These are phyloP conservation scores for Drosophila paracracens DNA, from an alignment of 2,888 invertebrate species.

Conservation along the genomic window DNA sequence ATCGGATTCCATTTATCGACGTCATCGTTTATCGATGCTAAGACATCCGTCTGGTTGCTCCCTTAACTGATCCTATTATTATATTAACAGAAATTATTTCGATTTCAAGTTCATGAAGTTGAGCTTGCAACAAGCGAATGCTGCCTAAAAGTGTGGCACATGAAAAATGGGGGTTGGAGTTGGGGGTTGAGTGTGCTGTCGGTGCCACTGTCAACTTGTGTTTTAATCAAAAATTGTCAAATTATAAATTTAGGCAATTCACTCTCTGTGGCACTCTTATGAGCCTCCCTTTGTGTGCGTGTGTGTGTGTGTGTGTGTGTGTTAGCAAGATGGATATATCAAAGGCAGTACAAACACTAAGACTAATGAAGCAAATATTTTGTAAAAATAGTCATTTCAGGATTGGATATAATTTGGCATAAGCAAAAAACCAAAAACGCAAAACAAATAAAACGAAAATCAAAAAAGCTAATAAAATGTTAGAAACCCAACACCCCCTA, in stretches of 20 bases:
- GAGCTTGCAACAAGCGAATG: constrained; percentile 20
- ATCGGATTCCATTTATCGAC: background rate
- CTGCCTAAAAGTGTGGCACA: constrained; percentile 36
- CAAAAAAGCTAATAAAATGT: background rate
- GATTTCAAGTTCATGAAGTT: constrained; percentile 41
- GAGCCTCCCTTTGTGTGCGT: constrained; percentile 1
- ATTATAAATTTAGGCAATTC: constrained; percentile 58
- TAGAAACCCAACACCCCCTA: background rate
- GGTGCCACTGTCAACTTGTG: constrained; percentile 37
- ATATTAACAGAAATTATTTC: background rate
- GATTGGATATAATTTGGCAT: constrained; percentile 13
- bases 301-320: constrained; percentile 6
- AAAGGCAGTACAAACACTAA: background rate
- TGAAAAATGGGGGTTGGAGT: constrained; percentile 5
- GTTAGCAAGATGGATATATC: constrained; percentile 3
- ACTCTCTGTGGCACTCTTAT: constrained; percentile 19
- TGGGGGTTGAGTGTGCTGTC: background rate
- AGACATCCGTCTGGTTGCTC: background rate
- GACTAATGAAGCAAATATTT: background rate
- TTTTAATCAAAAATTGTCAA: constrained; percentile 72
- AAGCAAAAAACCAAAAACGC: background rate
- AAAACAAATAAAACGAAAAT: background rate
- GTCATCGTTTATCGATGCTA: background rate
- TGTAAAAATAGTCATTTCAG: background rate
- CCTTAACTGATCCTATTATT: background rate